Percentiles rank a stretch among this genome's conserved stretches.
These are phyloP conservation scores for Rhynchotus rufescens DNA, from an alignment of 2,797 vertebrate genomes.

Conservation along the genomic window DNA sequence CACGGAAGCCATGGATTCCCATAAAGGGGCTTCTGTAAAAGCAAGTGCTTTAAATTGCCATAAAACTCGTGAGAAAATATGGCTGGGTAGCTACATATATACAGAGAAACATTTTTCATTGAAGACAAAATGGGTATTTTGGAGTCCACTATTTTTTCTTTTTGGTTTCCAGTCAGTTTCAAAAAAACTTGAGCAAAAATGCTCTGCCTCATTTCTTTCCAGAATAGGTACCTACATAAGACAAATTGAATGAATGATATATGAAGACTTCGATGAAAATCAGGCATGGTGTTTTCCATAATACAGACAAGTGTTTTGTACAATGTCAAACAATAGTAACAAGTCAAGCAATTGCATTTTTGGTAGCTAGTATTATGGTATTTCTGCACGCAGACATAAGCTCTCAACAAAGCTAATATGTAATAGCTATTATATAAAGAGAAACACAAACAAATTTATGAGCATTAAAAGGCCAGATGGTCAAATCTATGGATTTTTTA, in stretches of 20 bases:
- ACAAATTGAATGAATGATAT: background rate
- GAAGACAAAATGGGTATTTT: background rate
- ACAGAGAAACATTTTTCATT: background rate
- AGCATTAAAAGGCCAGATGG: conserved; percentile 11
- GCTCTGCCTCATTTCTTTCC: background rate
- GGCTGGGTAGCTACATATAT: accelerated
- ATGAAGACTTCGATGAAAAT: background rate
- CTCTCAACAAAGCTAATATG: background rate
- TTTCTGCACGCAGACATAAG: background rate
- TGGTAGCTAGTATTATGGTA: background rate
- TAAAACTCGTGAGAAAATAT: background rate
- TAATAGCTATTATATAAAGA: background rate
- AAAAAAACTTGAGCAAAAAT: background rate
- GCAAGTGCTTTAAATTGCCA: background rate
- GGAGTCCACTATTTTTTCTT: background rate
- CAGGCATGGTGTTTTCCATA: background rate
- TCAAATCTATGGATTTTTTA: background rate
- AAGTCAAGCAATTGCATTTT: background rate
- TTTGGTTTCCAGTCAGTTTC: background rate
- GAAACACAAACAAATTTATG: background rate
- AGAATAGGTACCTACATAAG: background rate
- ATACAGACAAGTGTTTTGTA: background rate
- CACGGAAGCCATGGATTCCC: accelerated
- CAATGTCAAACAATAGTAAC: background rate
- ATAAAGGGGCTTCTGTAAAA: background rate